These are phyloP conservation scores for Zaprionus gabonicus DNA, from an alignment of 1,140 invertebrate species.

Conservation along the genomic window DNA sequence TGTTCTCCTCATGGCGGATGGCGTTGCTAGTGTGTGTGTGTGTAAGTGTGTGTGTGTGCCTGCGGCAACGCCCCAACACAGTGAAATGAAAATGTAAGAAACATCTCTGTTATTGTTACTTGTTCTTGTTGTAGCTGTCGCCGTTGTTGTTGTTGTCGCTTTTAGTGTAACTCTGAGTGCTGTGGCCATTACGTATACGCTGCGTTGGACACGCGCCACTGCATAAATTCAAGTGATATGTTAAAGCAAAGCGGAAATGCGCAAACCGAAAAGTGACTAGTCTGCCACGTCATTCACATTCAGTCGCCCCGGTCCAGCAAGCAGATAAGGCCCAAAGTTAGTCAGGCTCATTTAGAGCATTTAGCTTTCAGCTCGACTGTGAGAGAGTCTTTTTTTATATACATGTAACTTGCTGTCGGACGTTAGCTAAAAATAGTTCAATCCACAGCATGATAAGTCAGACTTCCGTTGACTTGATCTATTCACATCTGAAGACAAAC, in stretches of 20 bases:
- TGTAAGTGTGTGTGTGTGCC: constrained; percentile 30
- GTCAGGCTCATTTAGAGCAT: constrained; percentile 52
- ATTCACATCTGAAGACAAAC: not conserved
- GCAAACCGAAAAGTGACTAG: constrained; percentile 38
- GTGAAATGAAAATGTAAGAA: constrained; percentile 67
- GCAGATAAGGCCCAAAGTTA: constrained; percentile 70
- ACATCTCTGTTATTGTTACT: constrained; percentile 77
- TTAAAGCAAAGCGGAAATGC: constrained; percentile 81
- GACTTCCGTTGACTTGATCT: too few relatives aligned
- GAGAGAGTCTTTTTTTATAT: not conserved
- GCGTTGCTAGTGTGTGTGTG: constrained; percentile 2
- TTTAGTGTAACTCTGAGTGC: constrained; percentile 76
- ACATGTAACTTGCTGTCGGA: not conserved
- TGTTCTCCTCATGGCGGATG: constrained; percentile 10
- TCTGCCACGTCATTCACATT: constrained; percentile 29
- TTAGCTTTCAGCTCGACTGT: too few relatives aligned
- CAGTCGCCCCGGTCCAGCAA: constrained; percentile 19
- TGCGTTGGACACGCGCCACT: constrained; percentile 80
- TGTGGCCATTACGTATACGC: constrained; percentile 73
- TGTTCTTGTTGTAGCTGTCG: constrained; percentile 45
- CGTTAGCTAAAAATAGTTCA: not conserved
- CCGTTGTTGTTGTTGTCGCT: constrained; percentile 43
- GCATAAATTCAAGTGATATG: constrained; percentile 82
- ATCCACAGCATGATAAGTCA: too few relatives aligned
- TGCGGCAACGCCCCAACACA: constrained; percentile 54